Evolutionary conservation across 2,888 invertebrate genomes (phyloP), one percentile per base, ranked within the genome.

Genomic region (Erebia epiphron): DNA sequence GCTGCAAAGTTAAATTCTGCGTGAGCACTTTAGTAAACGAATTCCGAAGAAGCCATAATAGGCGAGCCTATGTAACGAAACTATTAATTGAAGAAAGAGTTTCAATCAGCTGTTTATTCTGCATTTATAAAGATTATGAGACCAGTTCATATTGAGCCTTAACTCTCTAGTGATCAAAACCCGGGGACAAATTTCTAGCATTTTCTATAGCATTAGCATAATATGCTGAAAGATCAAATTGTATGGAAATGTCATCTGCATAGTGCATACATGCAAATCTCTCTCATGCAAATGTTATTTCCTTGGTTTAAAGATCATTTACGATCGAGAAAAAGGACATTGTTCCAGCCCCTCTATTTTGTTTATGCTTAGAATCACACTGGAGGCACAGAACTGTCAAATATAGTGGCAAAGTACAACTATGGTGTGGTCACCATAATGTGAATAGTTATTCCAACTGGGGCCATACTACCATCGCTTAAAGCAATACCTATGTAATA

Each of bases 351-450:
- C 14, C 11, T 16, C 13, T 7, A 11, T 16, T 43, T 41, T 7
- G 61, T 46, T 18, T 43, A 41, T 60, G n/a, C 41, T 11, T 16
- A 60, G 8, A 16, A 35, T 11, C 41, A 60, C 41, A 43, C 7
- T 60, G 4, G 11, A 61, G 43, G 43, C 43, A 43, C 18, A 43
- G 61, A 61, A 61, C 61, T 61, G 61, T 43, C 61, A 43, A 43
- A 43, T 10, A 16, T 43, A 2, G 61, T 61, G 43, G 43, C 18
- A 11, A 62, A 11, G 46, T 21, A 49, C 62, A 62, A 21, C 62
- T 62, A 62, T 49, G 46, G 49, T 16, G 61, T 7, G 13, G 16
- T 41, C 41, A 46, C 14, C 46, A 13, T 18, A 18, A 61, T 18
- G 52, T 52, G 13, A 46, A 52, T 16, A 16, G 52, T 8, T 13